Evolutionary conservation across 2,113 vertebrate genomes (phyloP).

Genomic region (Centropristis striata): DNA sequence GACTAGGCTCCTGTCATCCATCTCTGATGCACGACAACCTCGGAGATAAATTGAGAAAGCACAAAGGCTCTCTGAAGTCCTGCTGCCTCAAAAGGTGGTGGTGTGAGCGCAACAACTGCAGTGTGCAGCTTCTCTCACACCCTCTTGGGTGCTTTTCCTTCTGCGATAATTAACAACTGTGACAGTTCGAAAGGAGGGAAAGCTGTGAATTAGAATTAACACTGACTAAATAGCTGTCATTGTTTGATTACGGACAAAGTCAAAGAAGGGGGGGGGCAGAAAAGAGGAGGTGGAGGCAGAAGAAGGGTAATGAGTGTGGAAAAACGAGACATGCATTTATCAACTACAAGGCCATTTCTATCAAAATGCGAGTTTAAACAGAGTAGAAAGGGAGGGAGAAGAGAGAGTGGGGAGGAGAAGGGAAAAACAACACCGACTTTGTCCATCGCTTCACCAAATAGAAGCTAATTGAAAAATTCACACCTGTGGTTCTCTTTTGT

Average conservation of each 20-base stretch:
- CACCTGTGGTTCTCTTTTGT: constrained; percentile 63
- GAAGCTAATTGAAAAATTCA: constrained; percentile 67
- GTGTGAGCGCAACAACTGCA: constrained; percentile 47
- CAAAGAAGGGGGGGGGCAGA: constrained; percentile 53
- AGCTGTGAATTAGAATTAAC: constrained; percentile 95
- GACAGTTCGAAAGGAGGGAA: constrained; percentile 82
- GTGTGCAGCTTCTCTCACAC: constrained; percentile 55
- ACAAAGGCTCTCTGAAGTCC: constrained; percentile 67
- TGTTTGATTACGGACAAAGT: constrained; percentile 91
- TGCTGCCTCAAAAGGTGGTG: constrained; percentile 60
- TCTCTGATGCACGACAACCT: constrained; percentile 30
- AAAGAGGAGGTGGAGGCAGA: constrained; percentile 77
- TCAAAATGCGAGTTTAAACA: constrained; percentile 61
- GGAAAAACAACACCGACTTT: constrained; percentile 42
- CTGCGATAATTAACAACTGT: constrained; percentile 86
- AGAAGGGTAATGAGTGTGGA: constrained; percentile 88
- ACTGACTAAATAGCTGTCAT: constrained; percentile 90
- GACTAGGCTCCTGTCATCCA: constrained; percentile 24
- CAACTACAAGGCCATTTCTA: constrained; percentile 69
- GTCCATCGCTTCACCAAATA: constrained; percentile 47
- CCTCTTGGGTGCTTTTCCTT: constrained; percentile 86
- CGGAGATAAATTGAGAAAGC: constrained; percentile 56
- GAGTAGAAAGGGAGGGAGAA: constrained; percentile 13
- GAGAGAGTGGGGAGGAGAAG: background rate
- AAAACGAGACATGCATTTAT: constrained; percentile 79